Evolutionary conservation across 2,113 vertebrate genomes (phyloP).

Genomic region (Tragelaphus scriptus): DNA sequence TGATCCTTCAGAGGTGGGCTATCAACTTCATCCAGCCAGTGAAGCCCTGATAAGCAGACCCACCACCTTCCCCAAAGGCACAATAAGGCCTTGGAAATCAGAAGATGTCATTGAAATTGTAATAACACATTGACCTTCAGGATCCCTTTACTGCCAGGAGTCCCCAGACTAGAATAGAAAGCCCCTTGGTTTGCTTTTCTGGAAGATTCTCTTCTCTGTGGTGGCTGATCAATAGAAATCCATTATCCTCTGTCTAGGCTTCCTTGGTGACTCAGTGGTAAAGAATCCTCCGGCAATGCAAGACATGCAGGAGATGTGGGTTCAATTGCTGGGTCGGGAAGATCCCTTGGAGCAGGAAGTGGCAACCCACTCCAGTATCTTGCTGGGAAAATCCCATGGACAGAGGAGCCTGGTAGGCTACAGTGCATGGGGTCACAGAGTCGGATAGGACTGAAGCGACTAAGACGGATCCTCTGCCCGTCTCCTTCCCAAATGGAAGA

Average conservation of each 20-base stretch:
- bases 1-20: not conserved
- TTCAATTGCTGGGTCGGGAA: not conserved
- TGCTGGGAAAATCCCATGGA: not conserved
- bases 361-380: not conserved
- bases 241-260: constrained; percentile 6
- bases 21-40: not conserved
- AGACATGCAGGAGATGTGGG: not conserved
- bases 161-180: not conserved
- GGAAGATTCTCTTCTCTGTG: not conserved
- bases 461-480: not conserved
- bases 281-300: not conserved
- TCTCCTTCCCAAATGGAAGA: constrained; percentile 25
- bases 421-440: not conserved
- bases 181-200: not conserved
- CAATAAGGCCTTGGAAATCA: not conserved
- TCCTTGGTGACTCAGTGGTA: not conserved
- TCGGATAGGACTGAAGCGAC: accelerated
- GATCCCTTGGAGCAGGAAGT: not conserved
- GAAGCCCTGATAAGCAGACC: not conserved
- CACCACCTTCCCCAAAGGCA: not conserved
- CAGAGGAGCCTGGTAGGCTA: not conserved
- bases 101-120: not conserved
- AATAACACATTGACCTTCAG: not conserved
- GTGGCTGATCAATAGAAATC: not conserved
- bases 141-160: not conserved